Percentiles rank a stretch among this genome's conserved stretches.
These are phyloP conservation scores for Nycticebus coucang DNA, from an alignment of 2,113 vertebrate genomes.

Conservation along the genomic window DNA sequence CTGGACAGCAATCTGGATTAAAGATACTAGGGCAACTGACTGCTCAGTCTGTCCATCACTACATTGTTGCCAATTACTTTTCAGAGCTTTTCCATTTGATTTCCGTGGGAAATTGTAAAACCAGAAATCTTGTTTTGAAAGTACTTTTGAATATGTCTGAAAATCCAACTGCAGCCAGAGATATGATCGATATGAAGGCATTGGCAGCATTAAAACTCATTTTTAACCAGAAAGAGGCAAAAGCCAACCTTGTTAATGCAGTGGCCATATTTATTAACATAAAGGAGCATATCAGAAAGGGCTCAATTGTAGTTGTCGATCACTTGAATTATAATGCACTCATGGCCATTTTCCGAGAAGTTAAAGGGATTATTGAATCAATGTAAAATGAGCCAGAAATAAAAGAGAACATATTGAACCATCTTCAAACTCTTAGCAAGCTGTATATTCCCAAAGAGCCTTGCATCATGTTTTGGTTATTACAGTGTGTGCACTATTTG, in stretches of 20 bases:
- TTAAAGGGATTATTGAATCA: constrained; percentile 75
- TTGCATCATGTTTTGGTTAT: constrained; percentile 24
- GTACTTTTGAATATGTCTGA: constrained; percentile 79
- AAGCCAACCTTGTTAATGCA: constrained; percentile 76
- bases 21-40: constrained; percentile 71
- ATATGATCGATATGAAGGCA: constrained; percentile 65
- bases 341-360: constrained; percentile 76
- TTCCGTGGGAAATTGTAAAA: constrained; percentile 73
- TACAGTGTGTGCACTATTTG: not conserved
- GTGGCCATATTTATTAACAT: constrained; percentile 80
- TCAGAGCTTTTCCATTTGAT: constrained; percentile 71
- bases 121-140: constrained; percentile 79
- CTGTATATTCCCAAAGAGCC: not conserved
- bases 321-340: constrained; percentile 68
- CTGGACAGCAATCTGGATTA: constrained; percentile 75
- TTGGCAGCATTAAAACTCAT: constrained; percentile 71
- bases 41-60: constrained; percentile 64
- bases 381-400: constrained; percentile 65
- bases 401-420: not conserved
- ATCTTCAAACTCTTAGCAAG: not conserved
- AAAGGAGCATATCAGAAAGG: constrained; percentile 79
- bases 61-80: constrained; percentile 69
- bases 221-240: constrained; percentile 76
- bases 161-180: constrained; percentile 74
- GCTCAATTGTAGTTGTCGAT: constrained; percentile 70